A percentile compares a stretch with the other conserved stretches of the same genome.
Evolutionary conservation across 2,113 vertebrate genomes (phyloP).

Genomic region (Nansenia antarctica): DNA sequence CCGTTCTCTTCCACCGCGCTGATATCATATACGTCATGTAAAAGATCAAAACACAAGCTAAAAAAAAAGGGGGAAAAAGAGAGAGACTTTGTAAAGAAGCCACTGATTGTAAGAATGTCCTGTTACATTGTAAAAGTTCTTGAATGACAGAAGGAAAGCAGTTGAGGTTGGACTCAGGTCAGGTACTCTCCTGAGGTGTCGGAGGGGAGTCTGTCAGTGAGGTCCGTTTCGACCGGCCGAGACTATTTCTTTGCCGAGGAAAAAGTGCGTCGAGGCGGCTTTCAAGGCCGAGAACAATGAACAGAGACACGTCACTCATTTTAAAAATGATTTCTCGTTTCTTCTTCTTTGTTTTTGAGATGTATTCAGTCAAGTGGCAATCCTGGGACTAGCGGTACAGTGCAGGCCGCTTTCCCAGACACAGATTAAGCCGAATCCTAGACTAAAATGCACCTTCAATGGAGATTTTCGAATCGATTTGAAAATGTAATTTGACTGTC

Average conservation of each 20-base stretch:
- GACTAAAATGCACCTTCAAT: background rate
- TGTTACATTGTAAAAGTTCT: background rate
- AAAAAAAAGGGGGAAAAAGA: background rate
- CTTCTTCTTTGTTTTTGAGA: too few species aligned
- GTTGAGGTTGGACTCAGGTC: too few species aligned
- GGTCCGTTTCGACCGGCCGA: too few species aligned
- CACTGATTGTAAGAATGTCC: background rate
- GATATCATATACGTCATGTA: background rate
- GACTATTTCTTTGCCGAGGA: too few species aligned
- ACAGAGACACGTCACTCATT: background rate
- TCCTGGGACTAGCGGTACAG: background rate
- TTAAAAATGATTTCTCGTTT: too few species aligned
- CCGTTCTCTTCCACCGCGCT: background rate
- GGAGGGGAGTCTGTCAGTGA: too few species aligned
- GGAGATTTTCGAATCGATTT: background rate
- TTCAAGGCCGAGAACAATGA: too few species aligned
- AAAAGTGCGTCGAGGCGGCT: too few species aligned
- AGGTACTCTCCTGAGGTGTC: too few species aligned
- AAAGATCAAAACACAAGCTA: background rate
- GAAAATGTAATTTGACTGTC: background rate
- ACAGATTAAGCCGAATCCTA: too few species aligned
- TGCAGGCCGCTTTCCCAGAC: too few species aligned
- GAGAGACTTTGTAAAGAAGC: background rate
- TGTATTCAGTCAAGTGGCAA: background rate
- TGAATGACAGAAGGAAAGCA: too few species aligned